A percentile compares a stretch with the other conserved stretches of the same genome.
Evolutionary conservation across 2,113 vertebrate genomes (phyloP).

Genomic region (Microcebus griseorufus): DNA sequence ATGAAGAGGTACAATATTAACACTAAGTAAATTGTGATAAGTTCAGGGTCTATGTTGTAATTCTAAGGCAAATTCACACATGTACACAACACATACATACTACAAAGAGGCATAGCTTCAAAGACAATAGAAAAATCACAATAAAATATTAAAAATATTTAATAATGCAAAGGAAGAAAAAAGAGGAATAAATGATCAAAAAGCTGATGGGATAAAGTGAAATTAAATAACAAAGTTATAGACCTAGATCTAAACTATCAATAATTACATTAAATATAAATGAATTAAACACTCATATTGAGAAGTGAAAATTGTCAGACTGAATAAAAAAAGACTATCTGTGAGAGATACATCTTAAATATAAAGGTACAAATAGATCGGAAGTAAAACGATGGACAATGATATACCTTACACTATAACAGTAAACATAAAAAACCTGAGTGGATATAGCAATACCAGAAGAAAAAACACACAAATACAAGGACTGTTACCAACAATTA

Average conservation of each 20-base stretch:
- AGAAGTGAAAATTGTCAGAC: background rate
- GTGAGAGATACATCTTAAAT: background rate
- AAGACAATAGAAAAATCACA: background rate
- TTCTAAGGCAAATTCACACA: background rate
- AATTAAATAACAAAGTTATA: background rate
- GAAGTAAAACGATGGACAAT: background rate
- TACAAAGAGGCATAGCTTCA: background rate
- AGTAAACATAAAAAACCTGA: background rate
- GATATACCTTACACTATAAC: background rate
- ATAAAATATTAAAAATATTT: background rate
- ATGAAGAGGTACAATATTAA: background rate
- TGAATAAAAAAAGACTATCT: background rate
- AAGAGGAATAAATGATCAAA: background rate
- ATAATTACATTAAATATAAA: background rate
- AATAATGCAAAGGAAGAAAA: background rate
- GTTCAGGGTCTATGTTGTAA: background rate
- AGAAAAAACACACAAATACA: background rate
- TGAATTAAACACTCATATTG: background rate
- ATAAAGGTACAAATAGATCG: background rate
- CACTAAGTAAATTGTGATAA: background rate
- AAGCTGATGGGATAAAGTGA: background rate
- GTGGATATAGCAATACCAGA: background rate
- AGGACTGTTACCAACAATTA: background rate
- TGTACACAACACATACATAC: background rate
- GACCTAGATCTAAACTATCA: background rate